Evolutionary conservation across 2,797 vertebrate genomes (phyloP).

Genomic region (Pangasius macronema): DNA sequence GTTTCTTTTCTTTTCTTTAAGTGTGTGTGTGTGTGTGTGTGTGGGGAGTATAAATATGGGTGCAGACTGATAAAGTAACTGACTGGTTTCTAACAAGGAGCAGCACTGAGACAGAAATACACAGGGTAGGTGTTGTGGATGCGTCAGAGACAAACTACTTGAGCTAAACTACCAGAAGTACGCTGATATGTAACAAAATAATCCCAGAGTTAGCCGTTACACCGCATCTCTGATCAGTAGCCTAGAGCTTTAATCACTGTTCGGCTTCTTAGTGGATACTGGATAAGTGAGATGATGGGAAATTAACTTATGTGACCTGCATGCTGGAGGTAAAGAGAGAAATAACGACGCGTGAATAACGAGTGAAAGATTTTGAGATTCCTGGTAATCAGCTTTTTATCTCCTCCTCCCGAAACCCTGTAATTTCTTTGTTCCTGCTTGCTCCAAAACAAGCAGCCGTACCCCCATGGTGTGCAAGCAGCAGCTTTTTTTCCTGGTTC

Average conservation of each 20-base stretch:
- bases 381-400: neutral
- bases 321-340: neutral
- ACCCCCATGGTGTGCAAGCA: conserved; percentile 11
- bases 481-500: conserved; percentile 30
- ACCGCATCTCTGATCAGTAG: neutral
- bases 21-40: too few species aligned
- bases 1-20: too few species aligned
- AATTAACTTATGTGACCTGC: neutral
- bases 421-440: neutral
- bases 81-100: neutral
- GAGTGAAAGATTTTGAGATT: neutral
- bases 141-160: too few species aligned
- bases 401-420: neutral
- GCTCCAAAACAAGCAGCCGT: conserved; percentile 2
- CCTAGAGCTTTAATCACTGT: neutral
- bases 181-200: neutral
- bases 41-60: neutral
- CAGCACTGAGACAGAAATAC: neutral
- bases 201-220: neutral
- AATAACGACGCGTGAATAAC: neutral
- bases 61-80: neutral
- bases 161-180: neutral
- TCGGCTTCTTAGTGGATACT: neutral
- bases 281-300: too few species aligned
- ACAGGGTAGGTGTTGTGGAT: neutral